Evolutionary conservation across 2,888 invertebrate species (phyloP).

Genomic region (Cryptosula pallasiana): DNA sequence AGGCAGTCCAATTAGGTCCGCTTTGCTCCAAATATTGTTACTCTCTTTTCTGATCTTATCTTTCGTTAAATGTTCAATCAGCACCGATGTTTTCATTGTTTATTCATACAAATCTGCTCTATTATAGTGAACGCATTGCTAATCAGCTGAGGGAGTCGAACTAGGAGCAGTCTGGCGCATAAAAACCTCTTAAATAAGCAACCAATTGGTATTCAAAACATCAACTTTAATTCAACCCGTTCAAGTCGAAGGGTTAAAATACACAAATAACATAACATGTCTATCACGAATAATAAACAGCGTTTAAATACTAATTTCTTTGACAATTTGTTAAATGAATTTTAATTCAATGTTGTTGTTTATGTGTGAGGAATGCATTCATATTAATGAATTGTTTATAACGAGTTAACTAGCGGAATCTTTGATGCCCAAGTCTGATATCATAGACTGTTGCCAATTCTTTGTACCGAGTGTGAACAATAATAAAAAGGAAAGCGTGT

Average conservation of each 20-base stretch:
- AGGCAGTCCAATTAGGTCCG: background rate
- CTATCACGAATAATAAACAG: constrained; percentile 10
- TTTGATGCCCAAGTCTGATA: constrained; percentile 16
- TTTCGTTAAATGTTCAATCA: constrained; percentile 20
- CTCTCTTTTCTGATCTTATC: constrained; percentile 20
- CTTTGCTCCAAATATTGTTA: no score
- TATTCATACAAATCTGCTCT: constrained; percentile 6
- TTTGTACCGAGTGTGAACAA: constrained; percentile 16
- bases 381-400: constrained; percentile 4
- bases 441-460: constrained; percentile 10
- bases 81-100: constrained; percentile 21
- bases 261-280: constrained; percentile 1
- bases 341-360: constrained; percentile 22
- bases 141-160: constrained; percentile 10
- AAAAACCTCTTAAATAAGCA: constrained; percentile 18
- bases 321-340: constrained; percentile 16
- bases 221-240: constrained; percentile 20
- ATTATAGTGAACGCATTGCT: background rate
- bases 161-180: constrained; percentile 14
- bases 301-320: constrained; percentile 20
- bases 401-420: constrained; percentile 8
- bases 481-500: background rate
- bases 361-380: constrained; percentile 15
- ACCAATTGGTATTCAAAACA: constrained; percentile 22
- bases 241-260: background rate